phyloP scores from a whole-genome alignment of 1,140 invertebrate genomes.

The Rhysida immarginata region DNA sequence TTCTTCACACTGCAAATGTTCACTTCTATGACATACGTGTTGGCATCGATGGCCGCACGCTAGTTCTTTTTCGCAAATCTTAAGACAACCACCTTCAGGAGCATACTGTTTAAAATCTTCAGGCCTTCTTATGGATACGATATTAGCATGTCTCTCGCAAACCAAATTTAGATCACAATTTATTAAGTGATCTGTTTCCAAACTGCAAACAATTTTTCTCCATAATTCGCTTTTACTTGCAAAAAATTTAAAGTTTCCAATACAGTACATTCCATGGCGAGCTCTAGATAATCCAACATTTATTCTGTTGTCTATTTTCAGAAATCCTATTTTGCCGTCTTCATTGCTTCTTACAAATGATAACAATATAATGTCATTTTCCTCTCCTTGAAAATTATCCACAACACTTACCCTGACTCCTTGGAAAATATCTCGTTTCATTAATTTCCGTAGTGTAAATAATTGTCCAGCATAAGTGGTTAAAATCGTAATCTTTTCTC shows the following conservation, averaged over 20 bases:
- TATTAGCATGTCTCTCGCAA: slow-evolving; percentile 33
- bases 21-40: slow-evolving; percentile 12
- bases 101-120: slow-evolving; percentile 26
- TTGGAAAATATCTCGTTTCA: no score
- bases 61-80: slow-evolving; percentile 20
- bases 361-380: slow-evolving; percentile 36
- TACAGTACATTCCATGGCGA: slow-evolving; percentile 32
- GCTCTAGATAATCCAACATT: slow-evolving; percentile 36
- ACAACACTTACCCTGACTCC: no score
- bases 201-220: slow-evolving; percentile 22
- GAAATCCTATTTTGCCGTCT: slow-evolving; percentile 31
- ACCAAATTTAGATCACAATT: slow-evolving; percentile 23
- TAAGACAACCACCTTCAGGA: slow-evolving; percentile 30
- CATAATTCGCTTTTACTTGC: slow-evolving; percentile 26
- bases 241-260: slow-evolving; percentile 35
- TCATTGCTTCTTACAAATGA: slow-evolving; percentile 33
- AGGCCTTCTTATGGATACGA: slow-evolving; percentile 14
- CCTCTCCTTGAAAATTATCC: slow-evolving; percentile 37
- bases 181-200: slow-evolving; percentile 16
- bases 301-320: slow-evolving; percentile 32
- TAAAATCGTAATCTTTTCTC: no score
- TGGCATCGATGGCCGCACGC: slow-evolving; percentile 16
- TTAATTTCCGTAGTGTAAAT: no score
- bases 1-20: not conserved
- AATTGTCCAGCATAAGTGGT: no score